Base-by-base conservation (phyloP, 2,113 vertebrate species). In the Larimichthys crocea region DNA sequence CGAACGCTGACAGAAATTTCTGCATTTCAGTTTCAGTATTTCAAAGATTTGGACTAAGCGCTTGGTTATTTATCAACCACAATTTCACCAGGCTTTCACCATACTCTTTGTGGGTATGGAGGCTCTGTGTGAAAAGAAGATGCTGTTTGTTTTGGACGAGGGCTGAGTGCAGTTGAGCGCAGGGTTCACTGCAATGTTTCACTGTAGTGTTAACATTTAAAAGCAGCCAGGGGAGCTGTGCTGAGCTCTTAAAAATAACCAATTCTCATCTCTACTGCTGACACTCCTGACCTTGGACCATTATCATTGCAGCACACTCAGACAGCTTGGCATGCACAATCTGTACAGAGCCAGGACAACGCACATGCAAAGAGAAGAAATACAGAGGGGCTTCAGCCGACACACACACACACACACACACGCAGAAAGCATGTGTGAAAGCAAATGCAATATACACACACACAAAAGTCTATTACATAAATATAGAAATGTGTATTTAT, bases 221-320 rank as follows among this genome's bases (percentile, higher is more conserved):
- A 90, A 87, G 91, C 85, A 91, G 89, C 76, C 83, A 74, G 62
- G 86, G 92, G 88, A 91, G 90, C 79, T n/a, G 81, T 77, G 86
- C 79, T 40, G 61, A 40, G 79, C 88, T 88, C 84, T 86, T 84
- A 90, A 89, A 93, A 91, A 88, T 89, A 92, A 92, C 88, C 89
- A 92, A 83, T 88, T 84, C 87, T 91, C 91, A 86, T 89, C 85
- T 86, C 86, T 85, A 80, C 84, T 24, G 69, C 86, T 76, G 87
- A 92, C 90, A 91, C 84, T 73, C 57, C 84, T 91, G 93, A 93
- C 89, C 91, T 93, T 89, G 89, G 86, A 90, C 87, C 82, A 93
- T 92, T 92, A 90, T 86, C 88, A 80, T 73, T 69, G 84, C 76
- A 35, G 79, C 90, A 72, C 87, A 90, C 75, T 73, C 84, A 84